Base-by-base conservation (phyloP, 2,888 invertebrate species). In the Tridacna gigas region DNA sequence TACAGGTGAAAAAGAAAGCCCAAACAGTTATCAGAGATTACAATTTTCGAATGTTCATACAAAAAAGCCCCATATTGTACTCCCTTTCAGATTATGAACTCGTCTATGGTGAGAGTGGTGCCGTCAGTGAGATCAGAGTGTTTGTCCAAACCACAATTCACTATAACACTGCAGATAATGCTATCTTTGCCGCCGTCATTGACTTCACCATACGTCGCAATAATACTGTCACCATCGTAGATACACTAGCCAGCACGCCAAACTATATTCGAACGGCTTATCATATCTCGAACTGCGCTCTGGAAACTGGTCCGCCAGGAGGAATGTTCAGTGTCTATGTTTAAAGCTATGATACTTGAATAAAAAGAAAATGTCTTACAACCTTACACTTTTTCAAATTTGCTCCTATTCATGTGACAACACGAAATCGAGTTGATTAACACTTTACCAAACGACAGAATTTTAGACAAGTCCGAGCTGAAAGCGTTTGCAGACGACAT, bases 211-310 rank as follows among this genome's bases (percentile, higher is more conserved):
- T 85, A 12, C 66, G 51, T 60, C 45, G 61, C 25, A 82, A 85
- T 28, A 73, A 82, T 13, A 85, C 82, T 12, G 82, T 82, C 11
- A 77, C 82, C 22, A 77, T 85, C 20, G 74, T 82, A 20, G 84
- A 85, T 20, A 74, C 79, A 5, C 76, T 74, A n/a, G 79, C 67
- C 11, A 22, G 66, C 0, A 66, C 82, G 9, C 76, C 79, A 15
- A 67, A 45, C n/a, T 60, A 71, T 28, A 76, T 82, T 22, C 74
- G 71, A 4, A 26, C 66, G 1, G 78, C 73, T 25, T 51, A 37
- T 18, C 74, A 78, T 28, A 56, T 69, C 13, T 77, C 82, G 3
- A 74, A 74, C 18, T 85, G 84, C 56, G 48, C 51, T 7, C 61
- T 85, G 4, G 66, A 79, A 13, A 69, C 74, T 3, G 82, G 77